phyloP scores from a whole-genome alignment of 1,140 invertebrate genomes.

The Leptonema lineaticorne region DNA sequence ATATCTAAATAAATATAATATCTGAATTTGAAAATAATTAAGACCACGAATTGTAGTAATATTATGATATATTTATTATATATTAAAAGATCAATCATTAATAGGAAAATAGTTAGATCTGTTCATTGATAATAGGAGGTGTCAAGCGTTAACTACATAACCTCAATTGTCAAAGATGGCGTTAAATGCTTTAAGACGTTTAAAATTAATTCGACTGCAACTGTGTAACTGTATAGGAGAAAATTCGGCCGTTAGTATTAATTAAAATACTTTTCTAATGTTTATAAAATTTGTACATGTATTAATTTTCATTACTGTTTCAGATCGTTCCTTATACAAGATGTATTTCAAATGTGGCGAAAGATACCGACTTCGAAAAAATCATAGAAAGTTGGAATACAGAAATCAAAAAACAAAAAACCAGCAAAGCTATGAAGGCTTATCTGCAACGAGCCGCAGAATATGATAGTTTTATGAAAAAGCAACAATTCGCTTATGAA shows the following conservation, averaged over 20 bases:
- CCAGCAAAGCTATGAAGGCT: slow-evolving; percentile 84
- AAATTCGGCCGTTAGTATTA: not conserved
- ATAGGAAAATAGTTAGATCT: too few species aligned
- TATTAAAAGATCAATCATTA: too few species aligned
- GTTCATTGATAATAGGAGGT: too few species aligned
- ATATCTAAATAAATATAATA: too few species aligned
- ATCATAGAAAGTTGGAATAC: slow-evolving; percentile 32
- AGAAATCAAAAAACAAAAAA: slow-evolving; percentile 58
- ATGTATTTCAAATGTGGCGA: not conserved
- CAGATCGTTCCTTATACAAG: not conserved
- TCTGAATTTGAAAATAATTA: too few species aligned
- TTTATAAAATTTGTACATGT: too few species aligned
- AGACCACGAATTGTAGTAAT: too few species aligned
- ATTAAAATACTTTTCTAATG: too few species aligned
- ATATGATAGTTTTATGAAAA: slow-evolving; percentile 83
- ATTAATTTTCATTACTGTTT: not conserved
- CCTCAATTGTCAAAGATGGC: not conserved
- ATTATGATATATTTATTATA: too few species aligned
- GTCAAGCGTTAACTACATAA: not conserved
- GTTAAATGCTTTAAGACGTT: not conserved
- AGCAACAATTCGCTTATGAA: slow-evolving; percentile 79
- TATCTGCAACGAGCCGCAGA: slow-evolving; percentile 80
- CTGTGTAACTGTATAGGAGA: not conserved
- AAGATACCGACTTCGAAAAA: slow-evolving; percentile 25
- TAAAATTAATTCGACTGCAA: not conserved